phyloP scores from a whole-genome alignment of 2,888 invertebrate genomes.

The Zhuqinia jingwanae region DNA sequence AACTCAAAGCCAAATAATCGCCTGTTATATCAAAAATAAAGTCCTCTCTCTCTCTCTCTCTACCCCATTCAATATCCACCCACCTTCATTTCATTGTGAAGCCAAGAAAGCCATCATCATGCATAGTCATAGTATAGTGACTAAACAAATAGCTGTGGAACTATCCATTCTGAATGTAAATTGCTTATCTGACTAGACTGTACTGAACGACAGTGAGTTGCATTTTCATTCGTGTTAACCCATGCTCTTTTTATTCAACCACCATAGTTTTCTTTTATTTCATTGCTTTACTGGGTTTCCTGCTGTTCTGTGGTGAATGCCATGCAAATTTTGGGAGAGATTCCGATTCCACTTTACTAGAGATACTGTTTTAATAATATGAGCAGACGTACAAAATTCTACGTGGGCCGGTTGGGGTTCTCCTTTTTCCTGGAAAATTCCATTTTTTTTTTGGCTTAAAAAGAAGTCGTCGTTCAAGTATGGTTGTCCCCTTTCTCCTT shows the following conservation, averaged over 20 bases:
- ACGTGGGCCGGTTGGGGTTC: constrained; percentile 6
- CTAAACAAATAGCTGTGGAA: constrained; percentile 15
- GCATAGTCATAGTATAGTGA: not conserved
- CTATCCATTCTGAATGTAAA: constrained; percentile 44
- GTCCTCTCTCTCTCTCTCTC: too few relatives aligned
- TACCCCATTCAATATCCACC: too few relatives aligned
- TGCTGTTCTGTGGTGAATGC: not conserved
- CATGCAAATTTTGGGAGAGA: constrained; percentile 20
- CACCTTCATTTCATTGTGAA: not conserved
- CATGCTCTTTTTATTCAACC: constrained; percentile 8
- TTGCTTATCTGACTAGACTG: not conserved
- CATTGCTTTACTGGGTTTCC: constrained; percentile 17
- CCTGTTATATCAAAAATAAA: not conserved
- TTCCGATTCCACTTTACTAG: too few relatives aligned
- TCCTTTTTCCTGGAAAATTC: not conserved
- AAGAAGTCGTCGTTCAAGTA: not conserved
- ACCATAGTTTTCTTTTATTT: constrained; percentile 35
- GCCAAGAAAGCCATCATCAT: not conserved
- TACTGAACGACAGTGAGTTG: not conserved
- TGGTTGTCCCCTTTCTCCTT: not conserved
- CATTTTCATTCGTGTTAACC: not conserved
- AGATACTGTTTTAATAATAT: too few relatives aligned
- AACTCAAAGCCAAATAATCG: not conserved
- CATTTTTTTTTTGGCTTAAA: not conserved
- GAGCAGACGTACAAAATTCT: not conserved